Percentiles rank a stretch among this genome's conserved stretches.
These are phyloP conservation scores for Ciconia boyciana DNA, from an alignment of 2,113 vertebrate species.

Conservation along the genomic window DNA sequence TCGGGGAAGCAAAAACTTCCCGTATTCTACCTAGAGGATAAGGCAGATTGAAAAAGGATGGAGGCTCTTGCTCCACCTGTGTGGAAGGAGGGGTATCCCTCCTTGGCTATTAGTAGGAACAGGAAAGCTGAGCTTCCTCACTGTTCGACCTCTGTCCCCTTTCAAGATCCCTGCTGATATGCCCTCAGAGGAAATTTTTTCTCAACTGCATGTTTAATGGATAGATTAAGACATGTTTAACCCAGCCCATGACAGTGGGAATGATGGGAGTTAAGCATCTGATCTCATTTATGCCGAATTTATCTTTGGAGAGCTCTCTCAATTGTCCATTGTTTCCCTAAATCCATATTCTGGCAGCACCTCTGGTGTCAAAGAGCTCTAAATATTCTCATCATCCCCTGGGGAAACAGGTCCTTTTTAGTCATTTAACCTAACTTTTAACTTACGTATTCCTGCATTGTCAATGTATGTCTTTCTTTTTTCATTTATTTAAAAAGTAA, in stretches of 20 bases:
- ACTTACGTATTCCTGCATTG: background rate
- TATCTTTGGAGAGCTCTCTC: conserved; percentile 45
- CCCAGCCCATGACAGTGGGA: background rate
- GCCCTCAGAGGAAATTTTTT: conserved; percentile 42
- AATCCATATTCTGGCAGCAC: conserved; percentile 60
- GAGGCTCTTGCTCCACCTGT: conserved; percentile 22
- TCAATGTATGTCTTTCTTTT: background rate
- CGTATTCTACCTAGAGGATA: conserved; percentile 8
- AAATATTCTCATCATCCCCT: conserved; percentile 32
- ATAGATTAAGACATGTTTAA: conserved; percentile 24
- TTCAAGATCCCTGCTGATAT: conserved; percentile 18
- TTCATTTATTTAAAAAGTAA: background rate
- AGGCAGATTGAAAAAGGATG: background rate
- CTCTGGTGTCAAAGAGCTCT: conserved; percentile 28
- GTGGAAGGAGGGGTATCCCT: conserved; percentile 9
- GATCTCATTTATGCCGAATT: conserved; percentile 43
- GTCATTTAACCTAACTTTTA: conserved; percentile 42
- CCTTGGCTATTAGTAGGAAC: conserved; percentile 3
- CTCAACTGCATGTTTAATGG: background rate
- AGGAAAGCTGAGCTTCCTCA: conserved; percentile 31
- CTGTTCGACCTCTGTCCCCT: conserved; percentile 17
- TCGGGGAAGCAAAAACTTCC: background rate
- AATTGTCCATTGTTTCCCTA: conserved; percentile 60
- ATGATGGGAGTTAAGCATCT: conserved; percentile 32
- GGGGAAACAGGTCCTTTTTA: conserved; percentile 25